Base-by-base conservation (phyloP, 92 coral and sea anemone species). In the Umimayanthus chanpuru region DNA sequence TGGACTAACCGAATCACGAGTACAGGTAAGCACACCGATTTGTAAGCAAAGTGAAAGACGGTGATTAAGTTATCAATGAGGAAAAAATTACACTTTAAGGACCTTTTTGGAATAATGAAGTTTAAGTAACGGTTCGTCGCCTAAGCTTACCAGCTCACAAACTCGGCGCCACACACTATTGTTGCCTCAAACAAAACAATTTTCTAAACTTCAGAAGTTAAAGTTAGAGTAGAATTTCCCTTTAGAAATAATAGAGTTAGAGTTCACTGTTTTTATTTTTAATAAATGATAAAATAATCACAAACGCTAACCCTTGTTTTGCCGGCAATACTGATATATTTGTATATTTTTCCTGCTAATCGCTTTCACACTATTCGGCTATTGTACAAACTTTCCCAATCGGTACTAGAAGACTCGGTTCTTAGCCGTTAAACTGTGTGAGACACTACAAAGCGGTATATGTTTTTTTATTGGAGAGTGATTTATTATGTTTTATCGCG, bases 1-100 rank as follows among this genome's bases (percentile, higher is more conserved):
- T 49, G 98, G 99, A 4, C 93, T 97, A 26, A 97, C 99, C 38
- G 99, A 97, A 85, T 97, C 99, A n/a, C 89, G 99, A 89, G 99
- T 97, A 36, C 99, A 97, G 99, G 99, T 97, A 93, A 82, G 94
- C 26, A 43, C 36, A 72, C 36, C 28, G 82, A 82, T 85, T 75
- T 83, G 77, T 83, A 47, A 68, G 78, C 87, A 83, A 83, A 83
- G 78, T 83, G 87, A 68, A 83, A 70, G 88, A 82, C 76, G 82
- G 85, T 90, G 88, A 85, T 89, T 88, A 86, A 73, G 76, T 74
- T 88, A 85, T 90, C 84, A 90, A 93, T 89, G 90, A 91, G 93
- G 86, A 89, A 90, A 92, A 90, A 92, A 92, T 91, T 88, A 90
- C 91, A 95, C 76, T 93, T 93, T 91, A 93, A 92, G 93, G 91